These are phyloP conservation scores for Puffinus mauretanicus DNA, from an alignment of 2,113 vertebrate genomes.

Conservation along the genomic window DNA sequence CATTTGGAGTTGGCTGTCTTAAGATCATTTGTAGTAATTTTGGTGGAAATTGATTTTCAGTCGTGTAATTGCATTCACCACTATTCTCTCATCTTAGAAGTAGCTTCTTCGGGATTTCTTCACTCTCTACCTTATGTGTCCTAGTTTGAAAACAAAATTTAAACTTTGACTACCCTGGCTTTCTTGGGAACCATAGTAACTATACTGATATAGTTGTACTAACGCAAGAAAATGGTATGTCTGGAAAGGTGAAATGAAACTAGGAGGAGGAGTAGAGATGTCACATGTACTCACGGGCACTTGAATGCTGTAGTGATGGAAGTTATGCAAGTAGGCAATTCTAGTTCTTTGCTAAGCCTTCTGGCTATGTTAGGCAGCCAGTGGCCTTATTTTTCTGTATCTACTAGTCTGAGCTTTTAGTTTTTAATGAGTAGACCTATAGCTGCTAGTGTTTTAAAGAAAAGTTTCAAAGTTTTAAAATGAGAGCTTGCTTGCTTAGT, in stretches of 20 bases:
- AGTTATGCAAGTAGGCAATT: not conserved
- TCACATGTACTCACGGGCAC: rapidly evolving
- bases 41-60: not conserved
- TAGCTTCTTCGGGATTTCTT: not conserved
- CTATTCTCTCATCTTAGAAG: not conserved
- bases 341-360: not conserved
- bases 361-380: not conserved
- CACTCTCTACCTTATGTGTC: not conserved
- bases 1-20: not conserved
- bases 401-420: not conserved
- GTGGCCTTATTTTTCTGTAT: not conserved
- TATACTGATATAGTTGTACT: not conserved
- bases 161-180: not conserved
- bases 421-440: not conserved
- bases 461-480: not conserved
- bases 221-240: not conserved
- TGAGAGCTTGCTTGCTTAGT: not conserved
- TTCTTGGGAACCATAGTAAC: not conserved
- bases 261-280: not conserved
- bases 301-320: not conserved
- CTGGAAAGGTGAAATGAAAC: not conserved
- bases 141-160: not conserved
- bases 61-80: not conserved
- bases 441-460: not conserved
- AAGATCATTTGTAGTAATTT: not conserved